Evolutionary conservation across 2,797 vertebrate species (phyloP).

Genomic region (Philypnodon macrostomus): DNA sequence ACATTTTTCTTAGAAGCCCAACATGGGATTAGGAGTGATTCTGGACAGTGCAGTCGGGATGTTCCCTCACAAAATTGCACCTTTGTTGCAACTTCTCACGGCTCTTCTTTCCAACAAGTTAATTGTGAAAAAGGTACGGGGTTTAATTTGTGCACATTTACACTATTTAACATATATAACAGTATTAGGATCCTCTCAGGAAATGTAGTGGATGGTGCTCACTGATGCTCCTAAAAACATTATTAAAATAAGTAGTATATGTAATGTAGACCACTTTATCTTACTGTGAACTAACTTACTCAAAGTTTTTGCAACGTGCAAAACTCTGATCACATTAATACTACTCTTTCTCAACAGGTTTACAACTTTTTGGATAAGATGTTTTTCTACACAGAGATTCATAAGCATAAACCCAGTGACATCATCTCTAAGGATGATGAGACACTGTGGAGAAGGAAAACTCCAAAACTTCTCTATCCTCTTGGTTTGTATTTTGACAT

Average conservation of each 20-base stretch:
- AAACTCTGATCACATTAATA: neutral
- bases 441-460: conserved; percentile 89
- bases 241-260: too few species aligned
- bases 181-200: too few species aligned
- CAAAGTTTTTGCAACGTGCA: too few species aligned
- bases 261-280: too few species aligned
- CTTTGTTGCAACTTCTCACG: conserved; percentile 89
- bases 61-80: conserved; percentile 91
- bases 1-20: conserved; percentile 82
- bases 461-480: conserved; percentile 91
- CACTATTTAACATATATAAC: too few species aligned
- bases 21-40: conserved; percentile 90
- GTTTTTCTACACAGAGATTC: conserved; percentile 93
- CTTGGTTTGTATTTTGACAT: conserved; percentile 67
- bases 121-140: conserved; percentile 90
- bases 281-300: too few species aligned
- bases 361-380: conserved; percentile 98
- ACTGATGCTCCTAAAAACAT: too few species aligned
- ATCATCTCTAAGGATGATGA: conserved; percentile 91
- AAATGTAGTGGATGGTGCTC: neutral
- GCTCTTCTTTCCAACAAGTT: conserved; percentile 93
- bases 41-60: conserved; percentile 93
- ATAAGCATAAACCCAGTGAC: conserved; percentile 91
- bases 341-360: conserved; percentile 73
- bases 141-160: neutral